Evolutionary conservation across 1,140 invertebrate species (phyloP), one percentile per base, ranked within the genome.

Genomic region (Bursaphelenchus mucronatus): DNA sequence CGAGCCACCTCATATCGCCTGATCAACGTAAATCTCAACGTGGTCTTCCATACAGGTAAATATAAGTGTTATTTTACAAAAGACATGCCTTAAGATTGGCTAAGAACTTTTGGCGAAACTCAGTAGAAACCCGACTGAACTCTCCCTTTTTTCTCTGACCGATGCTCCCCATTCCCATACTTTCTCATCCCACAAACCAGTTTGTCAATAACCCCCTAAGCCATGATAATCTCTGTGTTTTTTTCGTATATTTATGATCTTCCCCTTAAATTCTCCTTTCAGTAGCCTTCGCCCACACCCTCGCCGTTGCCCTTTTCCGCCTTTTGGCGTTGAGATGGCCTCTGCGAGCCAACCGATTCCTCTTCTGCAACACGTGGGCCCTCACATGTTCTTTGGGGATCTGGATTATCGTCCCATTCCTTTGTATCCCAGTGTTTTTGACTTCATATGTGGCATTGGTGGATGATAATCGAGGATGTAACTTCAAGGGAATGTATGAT

Each of bases 381-480:
- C 55, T 71, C 8, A 46, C 45, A 30, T 45, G 57, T 5, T 59
- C 47, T 19, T 41, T 69, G 21, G 46, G 56, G n/a, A 51, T 71
- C 13, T 71, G 70, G 68, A 47, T 68, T 17, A 50, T 71, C n/a
- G 64, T 73, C 19, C 69, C 69, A 0, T 54, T 71, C 41, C 51
- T 71, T 46, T 74, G 69, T 41, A 64, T 64, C 8, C 69, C 69
- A 30, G 72, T 71, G 19, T 71, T 68, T 52, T 66, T 71, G 13
- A 72, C 54, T 13, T 71, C 69, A 39, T 47, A 47, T 40, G 68
- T 69, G 8, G n/a, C 8, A 8, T 9, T 8, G 8, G 56, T 62
- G 13, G 8, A 54, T 54, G 10, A 54, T 54, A 15, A 8, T 21
- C 8, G 8, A 8, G 19, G 9, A 49, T 70, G 69, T 15, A 45